Conservation (phyloP, 2,888 invertebrate species). For the Zootermopsis nevadensis region DNA sequence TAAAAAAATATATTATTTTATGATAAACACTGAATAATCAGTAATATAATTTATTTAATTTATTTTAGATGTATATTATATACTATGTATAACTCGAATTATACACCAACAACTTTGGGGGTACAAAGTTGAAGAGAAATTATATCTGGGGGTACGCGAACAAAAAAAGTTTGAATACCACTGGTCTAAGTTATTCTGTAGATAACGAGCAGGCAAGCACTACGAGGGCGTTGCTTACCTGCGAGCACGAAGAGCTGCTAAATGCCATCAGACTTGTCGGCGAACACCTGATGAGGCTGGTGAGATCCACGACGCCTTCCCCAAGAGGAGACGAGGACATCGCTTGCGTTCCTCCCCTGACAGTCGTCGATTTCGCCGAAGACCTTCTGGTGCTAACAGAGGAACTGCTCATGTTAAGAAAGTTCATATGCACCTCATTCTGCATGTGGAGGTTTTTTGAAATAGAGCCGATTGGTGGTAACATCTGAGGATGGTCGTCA, state of each 20-base stretch:
- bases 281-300: slow-evolving; percentile 61
- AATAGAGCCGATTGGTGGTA: slow-evolving; percentile 20
- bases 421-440: neutral
- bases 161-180: too few species aligned
- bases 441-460: slow-evolving; percentile 1
- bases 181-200: too few species aligned
- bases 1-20: too few species aligned
- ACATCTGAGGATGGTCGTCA: neutral
- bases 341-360: slow-evolving; percentile 8
- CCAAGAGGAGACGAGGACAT: slow-evolving; percentile 1
- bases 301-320: slow-evolving; percentile 60
- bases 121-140: too few species aligned
- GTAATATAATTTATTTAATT: too few species aligned
- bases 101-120: too few species aligned
- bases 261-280: slow-evolving; percentile 61
- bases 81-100: too few species aligned
- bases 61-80: too few species aligned
- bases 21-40: too few species aligned
- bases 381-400: slow-evolving; percentile 13
- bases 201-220: too few species aligned
- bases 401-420: neutral
- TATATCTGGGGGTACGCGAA: too few species aligned
- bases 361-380: neutral
- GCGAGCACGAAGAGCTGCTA: slow-evolving; percentile 36
- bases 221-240: slow-evolving; percentile 3